Base-by-base conservation (phyloP, 2,113 vertebrate species). In the Albula goreensis region DNA sequence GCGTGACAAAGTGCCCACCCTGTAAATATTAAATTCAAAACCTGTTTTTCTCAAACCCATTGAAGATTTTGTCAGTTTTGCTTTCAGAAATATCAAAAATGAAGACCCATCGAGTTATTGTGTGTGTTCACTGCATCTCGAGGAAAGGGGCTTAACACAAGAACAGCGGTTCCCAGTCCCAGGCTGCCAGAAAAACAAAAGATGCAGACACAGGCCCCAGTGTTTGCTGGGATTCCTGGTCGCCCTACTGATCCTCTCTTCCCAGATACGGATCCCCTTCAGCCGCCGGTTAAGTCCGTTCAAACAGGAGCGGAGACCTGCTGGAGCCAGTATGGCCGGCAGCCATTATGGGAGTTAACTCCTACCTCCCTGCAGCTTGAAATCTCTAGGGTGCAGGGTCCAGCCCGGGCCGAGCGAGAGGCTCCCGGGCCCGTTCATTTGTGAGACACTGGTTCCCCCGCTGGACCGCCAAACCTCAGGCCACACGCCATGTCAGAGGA, bases 401-500 rank as follows among this genome's bases (percentile, higher is more conserved):
- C 78, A 41, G 25, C 25, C 2, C 78, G 11, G 11, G 13, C 5
- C 3, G 12, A 78, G 8, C 7, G 79, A 51, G 48, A 17, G 50
- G 79, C 70, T 1, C 70, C 10, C n/a, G 70, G 6, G 63, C 63
- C 60, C 63, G 19, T 70, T n/a, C 63, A 22, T 70, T n/a, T n/a
- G 63, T 4, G 63, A 70, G 63, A 22, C 19, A 22, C 63, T 70
- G 63, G 63, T 22, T 74, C 48, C 15, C 78, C 78, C 15, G 49
- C 78, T 13, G 22, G 48, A 51, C 31, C 49, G 49, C 50, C 25
- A n/a, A 57, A 56, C 82, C 79, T 77, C 50, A 70, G 87, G 84
- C 74, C 81, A 84, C 66, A 79, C 78, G 78, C 79, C 88, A 52
- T 77, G 77, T 79, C 10, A 80, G 87, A 81, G 88, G 88, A 90